Evolutionary conservation across 1,140 invertebrate species (phyloP), one percentile per base, ranked within the genome.

Genomic region (Pseudomyrmex flavicornis): DNA sequence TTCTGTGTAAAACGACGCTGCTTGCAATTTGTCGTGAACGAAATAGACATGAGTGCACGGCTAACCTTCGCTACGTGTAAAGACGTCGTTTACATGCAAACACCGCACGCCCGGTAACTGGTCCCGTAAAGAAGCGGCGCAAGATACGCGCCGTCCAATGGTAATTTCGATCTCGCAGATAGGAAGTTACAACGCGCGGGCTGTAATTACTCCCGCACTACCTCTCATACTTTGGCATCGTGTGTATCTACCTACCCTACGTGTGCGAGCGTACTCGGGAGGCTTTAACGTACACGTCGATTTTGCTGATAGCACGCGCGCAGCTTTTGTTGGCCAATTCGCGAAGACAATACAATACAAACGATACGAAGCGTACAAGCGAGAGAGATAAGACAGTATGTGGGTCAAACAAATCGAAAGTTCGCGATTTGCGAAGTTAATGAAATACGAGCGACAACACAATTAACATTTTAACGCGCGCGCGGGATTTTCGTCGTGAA

Each of bases 91-190:
- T 90, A 90, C 89, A 90, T 90, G 89, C 89, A 90, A 90, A 89
- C 82, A 89, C 76, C 80, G 85, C 84, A 75, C 66, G 72, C 61
- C 77, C 83, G 76, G 87, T 90, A 90, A 89, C 89, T 70, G 87
- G 85, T 69, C 89, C 87, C 89, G 87, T 90, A 90, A 90, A 90
- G 89, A 90, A 90, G 89, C 87, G 65, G 82, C 87, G 85, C 86
- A 88, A 90, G 89, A 90, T 90, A 90, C 89, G 82, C 50, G 35
- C 84, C 82, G 89, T 85, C 83, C 86, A 88, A 87, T 88, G 83
- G 89, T 90, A 90, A 90, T 90, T 90, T 90, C 87, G 89, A 90
- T 90, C 89, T 87, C 85, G 80, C 87, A 86, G 89, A 90, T 90
- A 90, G 85, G 87, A 83, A 90, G 89, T 88, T 87, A 89, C 79